Base-by-base conservation (phyloP, 1,140 invertebrate species). In the Grapholita molesta region DNA sequence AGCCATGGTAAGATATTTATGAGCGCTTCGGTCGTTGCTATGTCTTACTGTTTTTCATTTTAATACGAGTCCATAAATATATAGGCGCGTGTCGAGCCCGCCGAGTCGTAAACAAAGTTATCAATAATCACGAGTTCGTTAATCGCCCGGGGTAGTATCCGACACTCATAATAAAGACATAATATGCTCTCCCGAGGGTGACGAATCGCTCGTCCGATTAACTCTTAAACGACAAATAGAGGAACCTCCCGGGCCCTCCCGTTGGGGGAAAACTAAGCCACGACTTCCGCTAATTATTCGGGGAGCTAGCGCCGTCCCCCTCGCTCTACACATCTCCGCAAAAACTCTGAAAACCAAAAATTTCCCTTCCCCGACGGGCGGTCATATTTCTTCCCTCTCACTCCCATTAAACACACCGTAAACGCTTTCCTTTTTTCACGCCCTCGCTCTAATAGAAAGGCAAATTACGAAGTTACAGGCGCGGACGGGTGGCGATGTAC, bases 381-480 rank as follows among this genome's bases (percentile, higher is more conserved):
- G 83, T 79, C 83, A 89, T 92, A 92, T 90, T 92, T 92, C 88
- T 88, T 92, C 88, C 88, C 88, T 88, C 81, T 92, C 89, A 67
- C 89, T 90, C 89, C 80, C 88, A 92, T 90, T 90, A 92, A 92
- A 86, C 88, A 90, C 84, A 71, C 89, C 88, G 89, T 92, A 90
- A 92, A 90, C 85, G 89, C 89, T 92, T 90, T 92, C 89, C 89
- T 92, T 90, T 92, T 92, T 92, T 92, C 88, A 92, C 89, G 88
- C 89, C 89, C 89, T 90, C 89, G 80, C 84, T 90, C 87, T 90
- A 92, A 92, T 92, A 92, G 88, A 92, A 91, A 91, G 89, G 88
- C 89, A 91, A 91, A 91, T 91, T 90, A 92, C 90, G 88, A 90
- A 88, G 86, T 92, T 90, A 89, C 86, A 86, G 84, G 87, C 87